These are phyloP conservation scores for Cordilura impudica DNA, from an alignment of 2,888 invertebrate genomes.

Conservation along the genomic window DNA sequence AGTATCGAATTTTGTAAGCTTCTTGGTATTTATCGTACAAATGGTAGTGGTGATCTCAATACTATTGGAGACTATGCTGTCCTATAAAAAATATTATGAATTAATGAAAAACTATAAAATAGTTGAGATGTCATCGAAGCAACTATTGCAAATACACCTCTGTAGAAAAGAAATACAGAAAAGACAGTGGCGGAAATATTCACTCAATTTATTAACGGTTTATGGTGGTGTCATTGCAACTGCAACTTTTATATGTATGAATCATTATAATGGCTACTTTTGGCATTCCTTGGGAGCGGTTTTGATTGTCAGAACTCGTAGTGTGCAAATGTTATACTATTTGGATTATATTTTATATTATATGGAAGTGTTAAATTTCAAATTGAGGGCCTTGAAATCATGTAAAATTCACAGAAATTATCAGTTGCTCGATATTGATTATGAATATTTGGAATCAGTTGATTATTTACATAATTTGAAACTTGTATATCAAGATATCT, in stretches of 20 bases:
- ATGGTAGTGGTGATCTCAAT: slow-evolving; percentile 64
- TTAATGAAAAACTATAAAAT: slow-evolving; percentile 63
- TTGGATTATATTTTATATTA: slow-evolving; percentile 64
- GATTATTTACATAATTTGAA: slow-evolving; percentile 69
- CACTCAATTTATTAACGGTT: neutral
- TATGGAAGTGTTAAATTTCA: slow-evolving; percentile 62
- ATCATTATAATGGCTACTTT: slow-evolving; percentile 54
- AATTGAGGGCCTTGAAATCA: slow-evolving; percentile 63
- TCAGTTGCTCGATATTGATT: slow-evolving; percentile 63
- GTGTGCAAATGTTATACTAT: slow-evolving; percentile 49
- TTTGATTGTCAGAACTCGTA: slow-evolving; percentile 55
- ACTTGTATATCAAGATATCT: slow-evolving; percentile 67
- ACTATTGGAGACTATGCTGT: slow-evolving; percentile 65
- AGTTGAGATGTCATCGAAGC: slow-evolving; percentile 51
- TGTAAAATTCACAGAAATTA: slow-evolving; percentile 57
- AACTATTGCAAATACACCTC: slow-evolving; percentile 45
- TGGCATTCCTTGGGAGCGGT: slow-evolving; percentile 51
- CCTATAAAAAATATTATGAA: slow-evolving; percentile 63
- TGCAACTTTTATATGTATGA: slow-evolving; percentile 19
- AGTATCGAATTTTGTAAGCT: slow-evolving; percentile 67
- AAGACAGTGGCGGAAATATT: slow-evolving; percentile 50
- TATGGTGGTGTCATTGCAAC: slow-evolving; percentile 45
- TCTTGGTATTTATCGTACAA: slow-evolving; percentile 66
- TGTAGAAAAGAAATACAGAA: slow-evolving; percentile 27
- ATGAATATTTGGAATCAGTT: slow-evolving; percentile 65